These are phyloP conservation scores for Apaloderma vittatum DNA, from an alignment of 2,113 vertebrate species.

Conservation along the genomic window DNA sequence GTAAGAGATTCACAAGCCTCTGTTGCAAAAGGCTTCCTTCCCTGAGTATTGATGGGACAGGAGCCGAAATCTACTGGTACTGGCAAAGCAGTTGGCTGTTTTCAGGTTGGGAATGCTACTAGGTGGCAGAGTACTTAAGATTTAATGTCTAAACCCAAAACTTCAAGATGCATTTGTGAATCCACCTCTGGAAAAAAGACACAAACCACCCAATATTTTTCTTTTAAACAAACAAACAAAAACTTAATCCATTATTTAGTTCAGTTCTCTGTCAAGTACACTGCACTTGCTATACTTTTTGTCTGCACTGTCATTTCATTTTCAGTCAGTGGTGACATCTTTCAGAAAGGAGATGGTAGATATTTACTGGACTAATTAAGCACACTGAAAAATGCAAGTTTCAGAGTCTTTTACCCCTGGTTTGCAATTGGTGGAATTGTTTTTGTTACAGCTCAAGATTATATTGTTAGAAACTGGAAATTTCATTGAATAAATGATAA, in stretches of 20 bases:
- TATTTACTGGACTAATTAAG: not conserved
- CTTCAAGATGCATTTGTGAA: not conserved
- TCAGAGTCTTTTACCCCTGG: not conserved
- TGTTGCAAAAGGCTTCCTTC: not conserved
- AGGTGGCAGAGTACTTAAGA: not conserved
- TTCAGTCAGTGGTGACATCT: not conserved
- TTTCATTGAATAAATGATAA: not conserved
- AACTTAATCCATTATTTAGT: not conserved
- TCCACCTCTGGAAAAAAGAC: not conserved
- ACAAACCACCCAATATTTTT: not conserved
- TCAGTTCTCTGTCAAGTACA: not conserved
- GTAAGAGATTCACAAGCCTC: not conserved
- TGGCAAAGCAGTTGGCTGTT: not conserved
- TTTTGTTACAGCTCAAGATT: not conserved
- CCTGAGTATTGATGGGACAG: not conserved
- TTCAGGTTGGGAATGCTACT: not conserved
- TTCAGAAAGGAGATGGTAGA: not conserved
- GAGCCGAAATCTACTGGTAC: not conserved
- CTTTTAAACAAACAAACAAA: not conserved
- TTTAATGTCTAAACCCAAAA: not conserved
- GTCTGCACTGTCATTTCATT: not conserved
- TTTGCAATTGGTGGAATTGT: not conserved
- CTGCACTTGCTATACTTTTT: accelerated
- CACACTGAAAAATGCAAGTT: not conserved
- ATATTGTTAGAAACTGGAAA: not conserved